These are phyloP conservation scores for Drosophila peninsularis DNA, from an alignment of 2,888 invertebrate genomes.

Conservation along the genomic window DNA sequence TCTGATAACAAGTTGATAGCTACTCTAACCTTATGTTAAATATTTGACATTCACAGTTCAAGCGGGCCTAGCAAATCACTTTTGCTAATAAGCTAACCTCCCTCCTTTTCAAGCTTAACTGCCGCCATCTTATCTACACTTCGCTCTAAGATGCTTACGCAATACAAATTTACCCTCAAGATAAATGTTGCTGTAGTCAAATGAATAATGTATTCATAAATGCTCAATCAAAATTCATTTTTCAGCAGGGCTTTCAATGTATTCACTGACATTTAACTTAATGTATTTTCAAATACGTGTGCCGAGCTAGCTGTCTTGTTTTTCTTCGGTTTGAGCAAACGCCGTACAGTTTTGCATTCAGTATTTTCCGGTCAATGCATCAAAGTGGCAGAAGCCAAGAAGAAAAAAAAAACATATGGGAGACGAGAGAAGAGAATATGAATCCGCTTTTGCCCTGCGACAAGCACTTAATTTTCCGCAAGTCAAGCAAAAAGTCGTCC, in stretches of 20 bases:
- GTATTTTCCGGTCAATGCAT: constrained; percentile 72
- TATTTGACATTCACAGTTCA: not conserved
- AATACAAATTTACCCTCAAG: not conserved
- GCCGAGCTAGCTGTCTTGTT: constrained; percentile 1
- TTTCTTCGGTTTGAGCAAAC: not conserved
- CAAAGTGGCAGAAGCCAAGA: constrained; percentile 49
- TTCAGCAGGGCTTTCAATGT: constrained; percentile 5
- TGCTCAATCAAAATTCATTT: constrained; percentile 7
- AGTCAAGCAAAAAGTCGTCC: constrained; percentile 61
- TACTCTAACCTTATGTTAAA: not conserved
- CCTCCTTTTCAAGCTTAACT: not conserved
- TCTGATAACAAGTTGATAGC: not conserved
- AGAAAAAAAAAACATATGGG: not conserved
- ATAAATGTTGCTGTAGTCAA: not conserved
- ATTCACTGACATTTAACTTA: constrained; percentile 26
- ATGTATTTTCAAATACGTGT: not conserved
- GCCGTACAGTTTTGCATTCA: constrained; percentile 38
- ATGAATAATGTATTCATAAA: constrained; percentile 9
- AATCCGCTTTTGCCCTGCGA: constrained; percentile 50
- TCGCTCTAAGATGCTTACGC: too few relatives aligned
- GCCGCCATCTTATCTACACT: not conserved
- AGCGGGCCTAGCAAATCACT: not conserved
- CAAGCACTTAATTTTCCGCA: constrained; percentile 67
- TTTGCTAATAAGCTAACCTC: not conserved
- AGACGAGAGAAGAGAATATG: constrained; percentile 12